Evolutionary conservation across 2,113 vertebrate genomes (phyloP).

Genomic region (Psittacus erithacus): DNA sequence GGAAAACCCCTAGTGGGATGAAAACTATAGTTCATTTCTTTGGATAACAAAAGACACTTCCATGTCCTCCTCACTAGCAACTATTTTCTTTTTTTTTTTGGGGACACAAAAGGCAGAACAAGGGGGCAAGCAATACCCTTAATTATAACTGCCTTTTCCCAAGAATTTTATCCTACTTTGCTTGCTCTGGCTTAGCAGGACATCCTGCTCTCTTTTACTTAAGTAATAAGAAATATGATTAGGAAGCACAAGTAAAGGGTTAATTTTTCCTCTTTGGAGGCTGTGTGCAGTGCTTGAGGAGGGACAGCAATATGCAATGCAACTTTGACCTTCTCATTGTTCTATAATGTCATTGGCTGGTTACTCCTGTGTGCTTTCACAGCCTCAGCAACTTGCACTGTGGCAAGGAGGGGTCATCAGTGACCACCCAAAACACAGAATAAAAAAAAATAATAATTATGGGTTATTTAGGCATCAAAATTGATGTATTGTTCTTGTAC

Average conservation of each 20-base stretch:
- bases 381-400: constrained; percentile 30
- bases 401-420: constrained; percentile 23
- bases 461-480: not conserved
- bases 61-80: constrained; percentile 54
- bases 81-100: not conserved
- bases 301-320: constrained; percentile 6
- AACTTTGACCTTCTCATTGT: constrained; percentile 48
- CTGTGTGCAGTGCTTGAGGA: constrained; percentile 8
- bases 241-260: constrained; percentile 17
- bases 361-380: not conserved
- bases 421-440: constrained; percentile 17
- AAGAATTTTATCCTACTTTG: constrained; percentile 15
- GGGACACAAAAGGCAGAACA: constrained; percentile 32
- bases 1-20: constrained; percentile 73
- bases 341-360: constrained; percentile 57
- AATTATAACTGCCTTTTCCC: constrained; percentile 33
- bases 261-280: constrained; percentile 62
- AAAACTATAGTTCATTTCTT: constrained; percentile 73
- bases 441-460: not conserved
- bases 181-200: constrained; percentile 32
- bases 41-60: constrained; percentile 75
- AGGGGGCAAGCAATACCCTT: constrained; percentile 38
- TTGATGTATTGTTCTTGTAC: not conserved
- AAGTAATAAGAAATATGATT: not conserved
- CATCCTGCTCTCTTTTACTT: constrained; percentile 20